Evolutionary conservation across 2,797 vertebrate species (phyloP).

Genomic region (Syncerus caffer): DNA sequence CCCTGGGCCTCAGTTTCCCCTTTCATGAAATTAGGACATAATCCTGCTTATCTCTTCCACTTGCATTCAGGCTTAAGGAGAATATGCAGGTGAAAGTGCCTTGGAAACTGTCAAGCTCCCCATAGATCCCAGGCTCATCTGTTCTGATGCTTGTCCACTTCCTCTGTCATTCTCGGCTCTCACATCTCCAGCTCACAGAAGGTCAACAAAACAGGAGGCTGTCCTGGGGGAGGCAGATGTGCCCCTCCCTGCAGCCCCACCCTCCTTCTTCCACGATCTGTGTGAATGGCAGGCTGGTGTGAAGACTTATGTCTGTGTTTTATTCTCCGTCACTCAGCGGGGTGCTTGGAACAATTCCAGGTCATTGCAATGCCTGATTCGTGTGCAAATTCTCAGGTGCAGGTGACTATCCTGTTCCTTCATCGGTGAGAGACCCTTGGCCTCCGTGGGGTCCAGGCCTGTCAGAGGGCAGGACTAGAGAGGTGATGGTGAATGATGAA

Average conservation of each 20-base stretch:
- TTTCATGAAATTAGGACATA: background rate
- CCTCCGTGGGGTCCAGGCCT: background rate
- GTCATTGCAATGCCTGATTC: rapidly evolving
- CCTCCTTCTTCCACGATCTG: background rate
- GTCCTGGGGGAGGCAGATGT: rapidly evolving
- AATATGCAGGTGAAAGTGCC: background rate
- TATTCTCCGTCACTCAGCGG: background rate
- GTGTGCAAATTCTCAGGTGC: background rate
- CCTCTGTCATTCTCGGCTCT: background rate
- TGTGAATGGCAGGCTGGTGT: background rate
- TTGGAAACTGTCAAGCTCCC: background rate
- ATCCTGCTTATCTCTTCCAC: background rate
- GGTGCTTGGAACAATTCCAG: background rate
- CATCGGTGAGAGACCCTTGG: rapidly evolving
- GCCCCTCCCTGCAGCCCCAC: background rate
- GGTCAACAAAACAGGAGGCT: rapidly evolving
- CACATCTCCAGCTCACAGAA: background rate
- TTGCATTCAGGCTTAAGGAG: background rate
- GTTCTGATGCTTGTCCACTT: background rate
- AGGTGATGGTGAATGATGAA: background rate
- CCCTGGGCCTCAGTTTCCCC: background rate
- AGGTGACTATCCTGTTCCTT: background rate
- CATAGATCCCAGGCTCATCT: background rate
- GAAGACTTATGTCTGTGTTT: background rate
- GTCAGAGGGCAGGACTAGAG: background rate